Conservation (phyloP, 2,113 vertebrate genomes). For the Platysternon megacephalum region DNA sequence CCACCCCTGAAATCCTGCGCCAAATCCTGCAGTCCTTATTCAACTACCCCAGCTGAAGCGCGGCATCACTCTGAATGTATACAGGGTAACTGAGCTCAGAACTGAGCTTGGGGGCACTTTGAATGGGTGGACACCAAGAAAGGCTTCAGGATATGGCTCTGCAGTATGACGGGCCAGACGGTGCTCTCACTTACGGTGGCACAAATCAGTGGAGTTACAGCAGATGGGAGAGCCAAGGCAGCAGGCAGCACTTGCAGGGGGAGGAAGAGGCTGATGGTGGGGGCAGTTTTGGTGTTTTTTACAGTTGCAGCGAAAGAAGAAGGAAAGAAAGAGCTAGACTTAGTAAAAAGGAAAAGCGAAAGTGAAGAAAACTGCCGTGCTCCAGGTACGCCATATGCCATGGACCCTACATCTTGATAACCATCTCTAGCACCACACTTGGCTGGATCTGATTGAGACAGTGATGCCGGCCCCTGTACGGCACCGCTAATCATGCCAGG, state of each 20-base stretch:
- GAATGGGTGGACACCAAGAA: no score
- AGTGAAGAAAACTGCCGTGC: neutral
- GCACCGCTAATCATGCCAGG: neutral
- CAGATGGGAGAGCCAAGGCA: no score
- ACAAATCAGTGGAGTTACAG: no score
- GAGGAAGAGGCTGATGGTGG: no score
- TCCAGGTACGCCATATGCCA: neutral
- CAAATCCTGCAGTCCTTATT: neutral
- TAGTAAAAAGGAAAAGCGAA: neutral
- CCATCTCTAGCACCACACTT: neutral
- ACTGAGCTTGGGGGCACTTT: neutral
- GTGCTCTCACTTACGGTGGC: no score
- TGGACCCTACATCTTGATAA: neutral
- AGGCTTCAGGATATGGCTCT: no score
- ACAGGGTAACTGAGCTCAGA: no score
- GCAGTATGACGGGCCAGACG: no score
- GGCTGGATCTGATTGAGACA: neutral
- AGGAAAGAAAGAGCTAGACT: neutral
- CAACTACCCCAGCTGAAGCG: neutral
- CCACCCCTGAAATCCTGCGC: neutral
- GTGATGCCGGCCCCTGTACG: neutral
- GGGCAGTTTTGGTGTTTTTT: neutral
- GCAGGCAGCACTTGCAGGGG: no score
- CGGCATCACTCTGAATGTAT: no score
- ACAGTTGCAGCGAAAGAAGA: neutral